These are phyloP conservation scores for Myzus persicae DNA, from an alignment of 1,140 invertebrate species.

Conservation along the genomic window DNA sequence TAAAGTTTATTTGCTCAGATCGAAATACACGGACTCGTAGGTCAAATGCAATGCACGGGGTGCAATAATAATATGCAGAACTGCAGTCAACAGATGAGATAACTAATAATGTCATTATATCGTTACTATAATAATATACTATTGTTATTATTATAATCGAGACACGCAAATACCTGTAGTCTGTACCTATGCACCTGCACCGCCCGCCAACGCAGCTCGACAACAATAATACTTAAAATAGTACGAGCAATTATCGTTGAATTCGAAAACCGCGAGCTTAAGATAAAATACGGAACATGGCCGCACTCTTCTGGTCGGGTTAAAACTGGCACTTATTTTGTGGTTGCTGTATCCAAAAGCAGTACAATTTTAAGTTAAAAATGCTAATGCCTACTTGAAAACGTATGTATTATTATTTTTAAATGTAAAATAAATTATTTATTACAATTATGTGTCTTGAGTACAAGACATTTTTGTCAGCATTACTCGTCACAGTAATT, in stretches of 20 bases:
- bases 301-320: too few relatives aligned
- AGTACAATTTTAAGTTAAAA: too few relatives aligned
- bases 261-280: too few relatives aligned
- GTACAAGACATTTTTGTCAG: too few relatives aligned
- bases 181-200: neutral
- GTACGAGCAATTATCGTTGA: neutral
- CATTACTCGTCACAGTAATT: too few relatives aligned
- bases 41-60: neutral
- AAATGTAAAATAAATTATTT: too few relatives aligned
- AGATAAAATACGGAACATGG: too few relatives aligned
- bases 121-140: neutral
- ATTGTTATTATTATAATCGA: neutral
- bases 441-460: too few relatives aligned
- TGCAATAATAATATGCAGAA: neutral
- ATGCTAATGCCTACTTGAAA: too few relatives aligned
- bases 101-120: neutral
- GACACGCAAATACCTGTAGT: neutral
- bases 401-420: too few relatives aligned
- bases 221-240: neutral
- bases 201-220: neutral
- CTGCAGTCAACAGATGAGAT: neutral
- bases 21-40: neutral
- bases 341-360: too few relatives aligned
- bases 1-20: neutral
- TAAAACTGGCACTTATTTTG: too few relatives aligned